These are phyloP conservation scores for Colinus virginianus DNA, from an alignment of 2,113 vertebrate species.

Conservation along the genomic window DNA sequence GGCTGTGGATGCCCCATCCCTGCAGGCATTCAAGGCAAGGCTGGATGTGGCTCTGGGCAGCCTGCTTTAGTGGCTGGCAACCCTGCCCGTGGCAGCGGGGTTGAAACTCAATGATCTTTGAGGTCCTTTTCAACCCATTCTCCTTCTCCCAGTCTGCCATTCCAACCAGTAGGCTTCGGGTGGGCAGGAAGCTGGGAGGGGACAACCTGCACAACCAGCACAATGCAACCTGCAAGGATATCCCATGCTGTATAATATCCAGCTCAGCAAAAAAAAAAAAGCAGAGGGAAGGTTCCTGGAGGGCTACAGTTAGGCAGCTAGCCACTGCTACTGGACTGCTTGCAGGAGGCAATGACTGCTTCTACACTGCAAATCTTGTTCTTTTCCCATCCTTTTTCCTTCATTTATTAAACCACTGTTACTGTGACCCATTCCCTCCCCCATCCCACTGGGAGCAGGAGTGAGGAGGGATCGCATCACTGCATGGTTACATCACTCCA, in stretches of 20 bases:
- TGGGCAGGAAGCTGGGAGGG: not conserved
- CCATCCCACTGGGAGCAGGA: fast-evolving
- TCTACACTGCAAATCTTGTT: not conserved
- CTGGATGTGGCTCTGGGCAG: too few species aligned
- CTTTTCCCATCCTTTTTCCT: not conserved
- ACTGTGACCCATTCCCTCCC: not conserved
- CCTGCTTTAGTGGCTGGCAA: too few species aligned
- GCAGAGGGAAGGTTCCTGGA: not conserved
- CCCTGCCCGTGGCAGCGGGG: too few species aligned
- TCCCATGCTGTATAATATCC: fast-evolving
- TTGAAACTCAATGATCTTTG: too few species aligned
- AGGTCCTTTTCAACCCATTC: not conserved
- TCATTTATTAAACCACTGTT: not conserved
- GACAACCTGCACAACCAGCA: not conserved
- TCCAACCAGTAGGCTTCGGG: not conserved
- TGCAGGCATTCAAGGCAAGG: too few species aligned
- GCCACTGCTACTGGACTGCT: not conserved
- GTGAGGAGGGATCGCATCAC: not conserved
- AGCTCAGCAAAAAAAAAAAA: not conserved
- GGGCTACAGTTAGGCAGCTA: not conserved
- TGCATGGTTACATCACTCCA: not conserved
- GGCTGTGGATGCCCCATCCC: too few species aligned
- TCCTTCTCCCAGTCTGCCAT: not conserved
- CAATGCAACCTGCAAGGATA: not conserved
- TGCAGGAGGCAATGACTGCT: not conserved